Evolutionary conservation across 2,797 vertebrate genomes (phyloP).

Genomic region (Rachycentron canadum): DNA sequence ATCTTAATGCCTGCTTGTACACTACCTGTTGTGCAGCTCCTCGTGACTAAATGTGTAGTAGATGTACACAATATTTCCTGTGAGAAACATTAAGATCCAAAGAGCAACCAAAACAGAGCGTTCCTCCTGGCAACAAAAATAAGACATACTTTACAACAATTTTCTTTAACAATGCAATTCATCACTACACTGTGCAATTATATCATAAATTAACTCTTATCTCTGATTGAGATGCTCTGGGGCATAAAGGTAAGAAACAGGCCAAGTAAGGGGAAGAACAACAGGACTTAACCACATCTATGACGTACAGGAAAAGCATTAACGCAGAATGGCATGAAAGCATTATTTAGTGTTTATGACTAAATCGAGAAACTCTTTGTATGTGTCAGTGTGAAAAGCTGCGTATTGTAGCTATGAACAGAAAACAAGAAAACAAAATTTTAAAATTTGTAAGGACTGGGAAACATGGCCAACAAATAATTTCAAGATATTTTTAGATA

Average conservation of each 20-base stretch:
- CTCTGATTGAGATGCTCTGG: background rate
- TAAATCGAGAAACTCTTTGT: too few species aligned
- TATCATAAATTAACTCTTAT: background rate
- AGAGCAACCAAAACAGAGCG: constrained; percentile 92
- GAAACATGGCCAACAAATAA: too few species aligned
- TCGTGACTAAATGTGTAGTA: constrained; percentile 95
- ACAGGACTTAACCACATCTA: background rate
- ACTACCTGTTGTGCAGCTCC: constrained; percentile 95
- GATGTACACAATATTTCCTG: constrained; percentile 92
- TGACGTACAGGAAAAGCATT: background rate
- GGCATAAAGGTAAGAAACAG: background rate
- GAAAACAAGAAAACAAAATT: too few species aligned
- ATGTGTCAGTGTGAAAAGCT: too few species aligned
- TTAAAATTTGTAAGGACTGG: too few species aligned
- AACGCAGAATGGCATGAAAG: background rate
- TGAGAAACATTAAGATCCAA: constrained; percentile 93
- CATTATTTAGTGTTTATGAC: too few species aligned
- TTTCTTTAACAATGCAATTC: background rate
- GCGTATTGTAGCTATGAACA: too few species aligned
- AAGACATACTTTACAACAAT: background rate
- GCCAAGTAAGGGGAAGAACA: background rate
- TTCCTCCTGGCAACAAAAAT: constrained; percentile 88
- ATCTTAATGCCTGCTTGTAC: background rate
- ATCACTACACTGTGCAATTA: background rate
- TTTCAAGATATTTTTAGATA: too few species aligned